These are phyloP conservation scores for Drosophila mulleri DNA, from an alignment of 2,888 invertebrate genomes.

Conservation along the genomic window DNA sequence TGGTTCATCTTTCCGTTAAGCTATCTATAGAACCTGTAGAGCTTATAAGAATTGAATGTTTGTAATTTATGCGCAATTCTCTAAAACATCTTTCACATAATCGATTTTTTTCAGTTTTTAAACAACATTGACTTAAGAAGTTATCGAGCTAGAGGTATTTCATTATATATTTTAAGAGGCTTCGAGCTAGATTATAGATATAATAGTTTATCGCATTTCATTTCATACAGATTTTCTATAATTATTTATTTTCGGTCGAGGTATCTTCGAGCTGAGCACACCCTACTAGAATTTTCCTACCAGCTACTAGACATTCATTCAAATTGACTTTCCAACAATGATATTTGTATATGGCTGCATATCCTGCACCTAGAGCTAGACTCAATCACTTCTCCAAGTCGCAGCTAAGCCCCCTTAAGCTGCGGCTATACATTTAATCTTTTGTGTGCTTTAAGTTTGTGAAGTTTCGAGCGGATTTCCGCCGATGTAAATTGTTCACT, in stretches of 20 bases:
- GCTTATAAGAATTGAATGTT: no score
- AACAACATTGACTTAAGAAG: neutral
- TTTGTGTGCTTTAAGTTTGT: constrained; percentile 4
- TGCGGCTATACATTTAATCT: neutral
- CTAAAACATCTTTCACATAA: neutral
- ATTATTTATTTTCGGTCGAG: no score
- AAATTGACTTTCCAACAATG: no score
- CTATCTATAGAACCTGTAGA: no score
- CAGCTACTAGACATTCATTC: no score
- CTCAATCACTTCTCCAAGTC: no score
- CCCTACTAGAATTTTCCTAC: neutral
- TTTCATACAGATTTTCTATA: neutral
- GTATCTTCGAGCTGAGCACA: neutral
- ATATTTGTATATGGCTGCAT: no score
- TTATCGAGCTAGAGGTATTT: neutral
- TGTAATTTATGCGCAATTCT: no score
- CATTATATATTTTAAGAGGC: neutral
- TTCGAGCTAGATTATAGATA: neutral
- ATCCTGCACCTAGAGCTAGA: no score
- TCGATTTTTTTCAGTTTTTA: neutral
- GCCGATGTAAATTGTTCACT: constrained; percentile 54
- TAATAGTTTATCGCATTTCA: neutral
- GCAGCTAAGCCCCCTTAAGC: neutral
- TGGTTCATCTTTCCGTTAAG: no score
- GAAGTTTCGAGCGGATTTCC: constrained; percentile 60